Base-by-base conservation (phyloP, 1,140 invertebrate species). In the Limonius californicus region DNA sequence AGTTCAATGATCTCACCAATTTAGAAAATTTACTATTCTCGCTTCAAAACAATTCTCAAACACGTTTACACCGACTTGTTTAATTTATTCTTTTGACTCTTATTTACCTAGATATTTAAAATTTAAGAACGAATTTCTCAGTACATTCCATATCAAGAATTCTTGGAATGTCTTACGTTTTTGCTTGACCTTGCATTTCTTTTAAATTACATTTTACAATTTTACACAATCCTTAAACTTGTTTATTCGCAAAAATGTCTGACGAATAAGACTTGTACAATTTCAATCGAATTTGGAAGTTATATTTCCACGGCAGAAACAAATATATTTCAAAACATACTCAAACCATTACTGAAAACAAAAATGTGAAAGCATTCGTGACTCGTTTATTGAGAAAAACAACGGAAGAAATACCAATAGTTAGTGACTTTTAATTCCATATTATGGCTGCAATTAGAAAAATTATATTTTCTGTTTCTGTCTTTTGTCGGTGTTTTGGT, bases 1-100 rank as follows among this genome's bases (percentile, higher is more conserved):
- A 62, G 67, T 69, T 69, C 67, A 69, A 67, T 57, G 67, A 69
- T 66, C 67, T 23, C 35, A 39, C 35, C 35, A 39, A 39, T 39
- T 39, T 39, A 39, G n/a, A 39, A 39, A 39, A 39, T 39, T 39
- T 39, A 27, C n/a, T 39, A 39, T 39, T 14, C 8, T 39, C 35
- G 35, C n/a, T 27, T 27, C 23, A 27, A 39, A 9, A 14, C 35
- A 39, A 12, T 39, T 39, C 35, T 39, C n/a, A 39, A 27, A 27
- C 23, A 27, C 23, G 23, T 27, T 27, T 27, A 27, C 23, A 27
- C 23, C 23, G 9, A 27, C 23, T n/a, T 12, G 35, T 39, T 27
- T 39, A 39, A n/a, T n/a, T n/a, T 6, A 39, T 39, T 39, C n/a
- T 9, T 39, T 39, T 2, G 8, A n/a, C n/a, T 39, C 2, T 39